Conservation (phyloP, 92 coral and sea anemone species). For the Epizoanthus stellaris region DNA sequence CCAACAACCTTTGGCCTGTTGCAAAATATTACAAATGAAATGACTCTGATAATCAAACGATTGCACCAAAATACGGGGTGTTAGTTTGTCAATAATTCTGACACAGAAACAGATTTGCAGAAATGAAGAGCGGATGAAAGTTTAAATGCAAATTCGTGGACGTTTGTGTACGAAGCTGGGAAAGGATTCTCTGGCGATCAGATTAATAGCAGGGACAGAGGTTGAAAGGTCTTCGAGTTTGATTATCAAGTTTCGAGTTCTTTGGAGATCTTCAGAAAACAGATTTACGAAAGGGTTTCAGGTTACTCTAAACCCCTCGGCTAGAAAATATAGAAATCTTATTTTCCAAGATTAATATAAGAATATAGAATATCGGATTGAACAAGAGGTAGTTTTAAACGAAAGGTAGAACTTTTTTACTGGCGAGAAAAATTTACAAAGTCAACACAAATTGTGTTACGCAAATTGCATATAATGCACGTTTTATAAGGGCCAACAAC, state of each 20-base stretch:
- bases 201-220: not conserved
- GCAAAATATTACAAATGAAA: too few species aligned
- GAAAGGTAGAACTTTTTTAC: not conserved
- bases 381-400: not conserved
- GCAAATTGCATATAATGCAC: conserved; percentile 36
- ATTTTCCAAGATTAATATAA: not conserved
- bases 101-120: not conserved
- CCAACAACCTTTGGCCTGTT: too few species aligned
- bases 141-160: not conserved
- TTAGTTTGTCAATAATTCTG: not conserved
- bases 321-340: not conserved
- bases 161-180: not conserved
- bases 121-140: not conserved
- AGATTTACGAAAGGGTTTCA: not conserved
- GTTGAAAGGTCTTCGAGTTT: not conserved
- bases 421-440: not conserved
- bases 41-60: not conserved
- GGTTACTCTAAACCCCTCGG: not conserved
- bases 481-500: conserved; percentile 7
- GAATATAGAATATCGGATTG: not conserved
- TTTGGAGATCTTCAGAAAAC: not conserved
- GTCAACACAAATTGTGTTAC: conserved; percentile 36
- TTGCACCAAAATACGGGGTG: not conserved
- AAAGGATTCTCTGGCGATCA: not conserved
- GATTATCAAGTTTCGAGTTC: conserved; percentile 1